Evolutionary conservation across 1,140 invertebrate genomes (phyloP).

Genomic region (Pseudoatta argentina): DNA sequence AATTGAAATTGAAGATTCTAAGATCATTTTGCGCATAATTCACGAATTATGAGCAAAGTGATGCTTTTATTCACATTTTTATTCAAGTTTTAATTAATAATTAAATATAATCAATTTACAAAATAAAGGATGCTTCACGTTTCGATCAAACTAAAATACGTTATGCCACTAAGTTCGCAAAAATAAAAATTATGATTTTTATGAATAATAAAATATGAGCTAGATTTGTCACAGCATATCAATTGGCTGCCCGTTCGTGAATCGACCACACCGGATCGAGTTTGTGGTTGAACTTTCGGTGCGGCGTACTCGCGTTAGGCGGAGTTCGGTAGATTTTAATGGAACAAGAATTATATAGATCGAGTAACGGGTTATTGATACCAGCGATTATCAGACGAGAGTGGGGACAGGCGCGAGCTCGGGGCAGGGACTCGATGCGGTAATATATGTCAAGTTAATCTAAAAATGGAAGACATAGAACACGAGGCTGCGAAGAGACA

Average conservation of each 20-base stretch:
- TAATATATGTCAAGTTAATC: constrained; percentile 61
- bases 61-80: background rate
- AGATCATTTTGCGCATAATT: background rate
- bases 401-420: constrained; percentile 70
- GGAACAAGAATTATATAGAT: constrained; percentile 47
- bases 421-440: constrained; percentile 68
- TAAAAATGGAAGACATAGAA: constrained; percentile 73
- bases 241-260: constrained; percentile 40
- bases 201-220: constrained; percentile 52
- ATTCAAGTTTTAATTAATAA: background rate
- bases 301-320: constrained; percentile 9
- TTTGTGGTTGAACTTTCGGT: constrained; percentile 33
- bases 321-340: constrained; percentile 55
- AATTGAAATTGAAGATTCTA: background rate
- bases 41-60: too few species aligned
- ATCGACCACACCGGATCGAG: constrained; percentile 25
- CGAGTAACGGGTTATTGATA: constrained; percentile 52
- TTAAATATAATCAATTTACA: constrained; percentile 7
- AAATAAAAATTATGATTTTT: constrained; percentile 29
- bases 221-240: constrained; percentile 37
- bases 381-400: constrained; percentile 71
- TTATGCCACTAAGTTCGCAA: constrained; percentile 17
- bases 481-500: constrained; percentile 54
- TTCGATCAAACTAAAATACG: constrained; percentile 31
- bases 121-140: background rate